phyloP scores from a whole-genome alignment of 23 tunicate genomes.

The Botrylloides violaceus region DNA sequence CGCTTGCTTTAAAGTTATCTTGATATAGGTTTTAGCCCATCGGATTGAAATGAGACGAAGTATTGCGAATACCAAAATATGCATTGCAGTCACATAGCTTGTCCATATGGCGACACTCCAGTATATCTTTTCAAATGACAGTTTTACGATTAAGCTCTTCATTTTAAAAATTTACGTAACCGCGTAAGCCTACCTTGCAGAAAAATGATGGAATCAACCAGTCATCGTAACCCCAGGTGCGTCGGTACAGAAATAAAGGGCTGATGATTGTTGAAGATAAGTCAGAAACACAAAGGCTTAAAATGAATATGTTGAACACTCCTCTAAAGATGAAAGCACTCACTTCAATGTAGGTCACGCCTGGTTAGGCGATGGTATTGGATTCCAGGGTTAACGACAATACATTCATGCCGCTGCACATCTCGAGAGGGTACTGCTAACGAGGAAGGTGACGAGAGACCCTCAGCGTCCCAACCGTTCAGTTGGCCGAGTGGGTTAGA shows the following conservation, averaged over 20 bases:
- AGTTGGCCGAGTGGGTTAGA: too few species aligned
- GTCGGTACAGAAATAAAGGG: constrained; percentile 9
- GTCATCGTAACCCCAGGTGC: constrained; percentile 12
- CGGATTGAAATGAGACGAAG: constrained; percentile 28
- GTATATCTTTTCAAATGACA: too few species aligned
- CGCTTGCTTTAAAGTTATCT: not conserved
- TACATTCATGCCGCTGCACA: too few species aligned
- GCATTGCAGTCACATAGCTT: constrained; percentile 32
- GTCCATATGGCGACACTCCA: constrained; percentile 48
- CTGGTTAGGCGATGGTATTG: too few species aligned
- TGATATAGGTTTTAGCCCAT: not conserved
- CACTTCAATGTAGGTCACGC: not conserved
- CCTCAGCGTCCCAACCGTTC: too few species aligned
- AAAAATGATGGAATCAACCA: constrained; percentile 4
- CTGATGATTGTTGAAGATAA: constrained; percentile 8
- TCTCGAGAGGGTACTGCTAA: not conserved
- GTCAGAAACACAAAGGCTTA: constrained; percentile 2
- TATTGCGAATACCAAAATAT: constrained; percentile 30
- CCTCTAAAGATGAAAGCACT: not conserved
- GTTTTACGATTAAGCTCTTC: too few species aligned
- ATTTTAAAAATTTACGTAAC: not conserved
- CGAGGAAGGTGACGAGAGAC: too few species aligned
- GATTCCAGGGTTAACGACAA: too few species aligned
- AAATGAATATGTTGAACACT: constrained; percentile 14
- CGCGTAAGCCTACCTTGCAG: not conserved